Base-by-base conservation (phyloP, 2,113 vertebrate genomes). In the Daubentonia madagascariensis region DNA sequence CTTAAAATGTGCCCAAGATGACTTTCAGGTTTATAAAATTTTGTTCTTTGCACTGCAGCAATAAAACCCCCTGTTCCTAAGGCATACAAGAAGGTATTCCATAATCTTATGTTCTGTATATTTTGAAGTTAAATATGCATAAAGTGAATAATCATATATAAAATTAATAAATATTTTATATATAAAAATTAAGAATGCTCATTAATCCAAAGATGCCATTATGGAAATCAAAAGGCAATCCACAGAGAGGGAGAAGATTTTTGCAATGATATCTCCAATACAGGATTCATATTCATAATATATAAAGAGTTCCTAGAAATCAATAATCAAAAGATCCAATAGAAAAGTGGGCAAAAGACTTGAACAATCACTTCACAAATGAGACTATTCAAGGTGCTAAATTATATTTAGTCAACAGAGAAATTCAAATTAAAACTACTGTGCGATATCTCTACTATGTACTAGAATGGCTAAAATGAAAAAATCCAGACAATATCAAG, bases 61-160 rank as follows among this genome's bases (percentile, higher is more conserved):
- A 48, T 63, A 61, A 90, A 79, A 91, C 32, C 48, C 72, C 95
- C 91, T 95, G 90, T 63, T 92, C 80, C 48, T 88, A 32, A 76
- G 85, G 50, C 63, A 72, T 94, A 92, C 65, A 45, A 61, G 37
- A 86, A 87, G 81, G 50, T 30, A 35, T 48, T 96, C 75, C 75
- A n/a, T 94, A 43, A 88, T 61, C 6, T 59, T 79, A 75, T 57
- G 52, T 52, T 80, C 57, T 43, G 57, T 28, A 45, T 72, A 93
- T 97, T 97, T 98, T 98, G 96, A 98, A 98, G 96, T 81, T 98
- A 98, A 97, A 96, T 91, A 80, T 96, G 92, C 81, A 97, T 97
- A 97, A 98, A 89, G 61, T 30, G 61, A 63, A 87, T 65, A 67
- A 43, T 40, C 61, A 67, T 37, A 67, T 40, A 54, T 10, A 67